Evolutionary conservation across 2,888 invertebrate genomes (phyloP).

Genomic region (Phortica okadai): DNA sequence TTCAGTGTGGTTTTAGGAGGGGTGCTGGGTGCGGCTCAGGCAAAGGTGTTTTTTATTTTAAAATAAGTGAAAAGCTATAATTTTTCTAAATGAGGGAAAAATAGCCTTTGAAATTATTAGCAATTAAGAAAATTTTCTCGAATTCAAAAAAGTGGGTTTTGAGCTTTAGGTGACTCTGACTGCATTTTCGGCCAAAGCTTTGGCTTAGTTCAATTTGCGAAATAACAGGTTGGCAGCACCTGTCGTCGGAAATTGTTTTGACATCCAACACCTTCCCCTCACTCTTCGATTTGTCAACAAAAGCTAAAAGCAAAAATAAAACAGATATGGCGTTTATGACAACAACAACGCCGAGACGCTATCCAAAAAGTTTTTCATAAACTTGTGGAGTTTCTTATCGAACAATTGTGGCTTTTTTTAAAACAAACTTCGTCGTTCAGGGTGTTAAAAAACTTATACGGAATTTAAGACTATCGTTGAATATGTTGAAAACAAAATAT

Average conservation of each 20-base stretch:
- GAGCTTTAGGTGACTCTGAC: too few species aligned
- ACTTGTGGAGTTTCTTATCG: background rate
- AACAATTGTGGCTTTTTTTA: background rate
- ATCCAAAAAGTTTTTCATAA: constrained; percentile 29
- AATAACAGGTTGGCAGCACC: background rate
- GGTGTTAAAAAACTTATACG: background rate
- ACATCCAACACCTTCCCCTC: background rate
- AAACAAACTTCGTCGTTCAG: background rate
- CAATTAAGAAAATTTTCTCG: too few species aligned
- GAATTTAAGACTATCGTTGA: constrained; percentile 26
- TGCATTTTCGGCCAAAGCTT: background rate
- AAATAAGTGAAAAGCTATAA: too few species aligned
- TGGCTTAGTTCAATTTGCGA: background rate
- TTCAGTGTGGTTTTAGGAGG: too few species aligned
- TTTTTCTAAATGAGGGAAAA: too few species aligned
- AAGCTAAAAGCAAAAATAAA: constrained; percentile 8
- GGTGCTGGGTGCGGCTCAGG: too few species aligned
- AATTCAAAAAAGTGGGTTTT: too few species aligned
- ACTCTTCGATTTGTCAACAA: background rate
- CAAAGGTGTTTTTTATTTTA: background rate
- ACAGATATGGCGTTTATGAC: background rate
- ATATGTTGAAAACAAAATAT: constrained; percentile 27
- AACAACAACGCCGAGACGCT: constrained; percentile 37
- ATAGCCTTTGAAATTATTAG: too few species aligned
- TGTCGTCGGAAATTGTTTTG: background rate